Evolutionary conservation across 2,888 invertebrate species (phyloP).

Genomic region (Timandra comae): DNA sequence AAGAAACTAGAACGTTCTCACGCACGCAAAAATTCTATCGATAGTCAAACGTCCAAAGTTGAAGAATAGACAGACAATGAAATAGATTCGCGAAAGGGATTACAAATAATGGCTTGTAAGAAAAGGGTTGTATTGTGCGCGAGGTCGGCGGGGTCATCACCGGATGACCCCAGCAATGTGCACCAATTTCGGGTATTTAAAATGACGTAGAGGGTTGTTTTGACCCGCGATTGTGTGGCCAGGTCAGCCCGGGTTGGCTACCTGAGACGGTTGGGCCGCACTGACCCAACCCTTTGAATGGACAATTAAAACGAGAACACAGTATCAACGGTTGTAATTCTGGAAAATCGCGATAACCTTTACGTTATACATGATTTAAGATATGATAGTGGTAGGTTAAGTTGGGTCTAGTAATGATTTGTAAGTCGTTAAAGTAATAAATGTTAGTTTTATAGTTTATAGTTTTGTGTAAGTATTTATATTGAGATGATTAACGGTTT

Average conservation of each 20-base stretch:
- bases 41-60: slow-evolving; percentile 58
- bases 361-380: slow-evolving; percentile 36
- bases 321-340: slow-evolving; percentile 55
- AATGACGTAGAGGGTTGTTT: slow-evolving; percentile 67
- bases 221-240: slow-evolving; percentile 47
- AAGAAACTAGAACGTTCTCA: slow-evolving; percentile 74
- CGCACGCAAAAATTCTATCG: slow-evolving; percentile 69
- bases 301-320: slow-evolving; percentile 72
- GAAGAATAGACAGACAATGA: slow-evolving; percentile 45
- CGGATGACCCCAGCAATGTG: slow-evolving; percentile 73
- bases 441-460: too few species aligned
- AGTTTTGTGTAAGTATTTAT: too few species aligned
- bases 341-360: slow-evolving; percentile 70
- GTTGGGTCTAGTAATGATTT: neutral
- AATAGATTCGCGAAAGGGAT: slow-evolving; percentile 78
- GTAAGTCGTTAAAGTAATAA: too few species aligned
- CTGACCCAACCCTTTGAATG: slow-evolving; percentile 55
- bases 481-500: too few species aligned
- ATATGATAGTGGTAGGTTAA: slow-evolving; percentile 16
- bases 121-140: slow-evolving; percentile 63
- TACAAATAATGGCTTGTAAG: slow-evolving; percentile 76
- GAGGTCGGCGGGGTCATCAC: slow-evolving; percentile 68
- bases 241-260: slow-evolving; percentile 70
- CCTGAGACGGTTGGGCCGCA: slow-evolving; percentile 50
- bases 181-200: slow-evolving; percentile 70